These are phyloP conservation scores for Belgica antarctica DNA, from an alignment of 2,888 invertebrate genomes.

Conservation along the genomic window DNA sequence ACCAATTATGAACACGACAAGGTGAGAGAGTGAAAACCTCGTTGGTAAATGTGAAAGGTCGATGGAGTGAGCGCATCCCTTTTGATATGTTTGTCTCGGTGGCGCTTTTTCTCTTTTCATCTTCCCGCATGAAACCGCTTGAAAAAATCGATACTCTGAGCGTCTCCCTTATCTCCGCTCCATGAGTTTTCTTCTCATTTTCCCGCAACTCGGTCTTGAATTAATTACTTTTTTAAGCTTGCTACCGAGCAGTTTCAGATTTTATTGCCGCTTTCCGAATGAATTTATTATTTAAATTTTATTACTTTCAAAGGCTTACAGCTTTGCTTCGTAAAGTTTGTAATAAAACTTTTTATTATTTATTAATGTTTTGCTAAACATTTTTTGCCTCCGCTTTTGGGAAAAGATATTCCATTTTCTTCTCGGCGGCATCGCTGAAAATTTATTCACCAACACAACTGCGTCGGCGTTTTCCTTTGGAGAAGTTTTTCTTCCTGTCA, in stretches of 20 bases:
- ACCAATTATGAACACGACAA: constrained; percentile 12
- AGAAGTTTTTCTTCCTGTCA: constrained; percentile 9
- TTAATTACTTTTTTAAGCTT: constrained; percentile 21
- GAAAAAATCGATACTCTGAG: background rate
- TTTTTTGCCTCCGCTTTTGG: background rate
- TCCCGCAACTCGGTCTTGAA: constrained; percentile 22
- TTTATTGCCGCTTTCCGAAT: background rate
- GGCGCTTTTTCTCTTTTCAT: too few species aligned
- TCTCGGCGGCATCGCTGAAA: too few species aligned
- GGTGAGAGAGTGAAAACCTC: background rate
- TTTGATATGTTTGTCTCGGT: background rate
- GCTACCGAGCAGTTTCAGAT: background rate
- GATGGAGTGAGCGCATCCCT: constrained; percentile 9
- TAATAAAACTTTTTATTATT: constrained; percentile 13
- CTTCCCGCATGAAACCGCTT: background rate
- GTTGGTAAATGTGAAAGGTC: too few species aligned
- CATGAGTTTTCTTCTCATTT: background rate
- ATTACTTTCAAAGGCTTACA: background rate
- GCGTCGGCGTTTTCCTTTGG: background rate
- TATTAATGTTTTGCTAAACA: constrained; percentile 20
- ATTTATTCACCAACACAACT: background rate
- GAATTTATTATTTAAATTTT: constrained; percentile 23
- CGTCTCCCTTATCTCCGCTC: background rate
- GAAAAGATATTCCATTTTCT: background rate
- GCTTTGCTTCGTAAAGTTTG: constrained; percentile 5